Evolutionary conservation across 2,113 vertebrate genomes (phyloP).

Genomic region (Desmodus rotundus): DNA sequence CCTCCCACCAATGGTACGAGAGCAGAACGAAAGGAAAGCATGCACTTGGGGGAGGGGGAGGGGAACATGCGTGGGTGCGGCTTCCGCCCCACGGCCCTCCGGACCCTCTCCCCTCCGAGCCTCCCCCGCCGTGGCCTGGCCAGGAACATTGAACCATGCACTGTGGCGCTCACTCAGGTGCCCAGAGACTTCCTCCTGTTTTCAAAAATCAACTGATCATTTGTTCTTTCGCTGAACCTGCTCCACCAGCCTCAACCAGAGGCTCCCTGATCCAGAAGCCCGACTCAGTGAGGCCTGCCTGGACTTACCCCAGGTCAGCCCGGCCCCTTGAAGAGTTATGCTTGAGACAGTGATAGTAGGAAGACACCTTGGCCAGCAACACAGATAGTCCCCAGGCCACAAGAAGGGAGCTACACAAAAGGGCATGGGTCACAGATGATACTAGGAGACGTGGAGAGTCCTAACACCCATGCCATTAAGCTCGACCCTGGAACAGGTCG

Average conservation of each 20-base stretch:
- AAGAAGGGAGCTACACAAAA: too few relatives aligned
- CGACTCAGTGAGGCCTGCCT: fast-evolving
- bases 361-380: too few relatives aligned
- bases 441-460: background rate
- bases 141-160: background rate
- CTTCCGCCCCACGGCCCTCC: background rate
- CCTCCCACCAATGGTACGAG: too few relatives aligned
- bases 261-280: too few relatives aligned
- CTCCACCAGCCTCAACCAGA: too few relatives aligned
- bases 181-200: background rate
- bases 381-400: background rate
- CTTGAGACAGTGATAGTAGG: background rate
- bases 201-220: background rate
- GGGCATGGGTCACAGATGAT: background rate
- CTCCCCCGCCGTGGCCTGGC: background rate
- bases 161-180: too few relatives aligned
- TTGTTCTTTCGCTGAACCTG: background rate
- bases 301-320: background rate
- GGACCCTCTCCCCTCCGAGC: too few relatives aligned
- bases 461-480: background rate
- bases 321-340: background rate
- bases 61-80: too few relatives aligned
- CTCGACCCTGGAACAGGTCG: background rate
- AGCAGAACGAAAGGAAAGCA: background rate
- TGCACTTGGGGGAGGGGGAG: too few relatives aligned